A percentile compares a stretch with the other conserved stretches of the same genome.
These are phyloP conservation scores for Cerceris ruficornis DNA, from an alignment of 2,888 invertebrate genomes.

Conservation along the genomic window DNA sequence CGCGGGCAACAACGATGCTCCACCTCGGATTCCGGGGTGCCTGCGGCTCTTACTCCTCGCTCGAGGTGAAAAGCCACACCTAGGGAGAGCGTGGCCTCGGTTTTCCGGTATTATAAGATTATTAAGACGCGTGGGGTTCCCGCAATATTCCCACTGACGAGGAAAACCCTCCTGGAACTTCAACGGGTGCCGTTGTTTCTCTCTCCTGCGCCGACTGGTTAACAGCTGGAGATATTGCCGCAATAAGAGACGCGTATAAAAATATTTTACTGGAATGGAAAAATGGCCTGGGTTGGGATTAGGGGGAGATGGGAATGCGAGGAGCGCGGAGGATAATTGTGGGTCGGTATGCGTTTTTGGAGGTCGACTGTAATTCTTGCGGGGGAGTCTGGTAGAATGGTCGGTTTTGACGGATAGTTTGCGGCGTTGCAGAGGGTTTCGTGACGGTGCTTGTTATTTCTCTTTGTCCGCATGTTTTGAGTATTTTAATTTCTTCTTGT, in stretches of 20 bases:
- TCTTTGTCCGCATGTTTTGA: too few relatives aligned
- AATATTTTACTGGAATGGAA: conserved; percentile 36
- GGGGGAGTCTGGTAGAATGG: too few relatives aligned
- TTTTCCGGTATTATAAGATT: conserved; percentile 57
- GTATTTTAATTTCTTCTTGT: too few relatives aligned
- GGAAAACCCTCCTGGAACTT: conserved; percentile 5
- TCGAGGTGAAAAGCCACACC: conserved; percentile 39
- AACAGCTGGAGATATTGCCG: conserved; percentile 54
- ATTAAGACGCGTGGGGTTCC: conserved; percentile 54
- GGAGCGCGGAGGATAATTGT: not conserved
- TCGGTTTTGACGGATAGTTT: too few relatives aligned
- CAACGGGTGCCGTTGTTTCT: conserved; percentile 39
- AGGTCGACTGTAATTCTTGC: too few relatives aligned
- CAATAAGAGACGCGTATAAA: conserved; percentile 29
- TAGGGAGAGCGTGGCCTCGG: conserved; percentile 41
- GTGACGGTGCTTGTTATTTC: too few relatives aligned
- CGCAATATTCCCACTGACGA: conserved; percentile 35
- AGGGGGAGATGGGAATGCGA: not conserved
- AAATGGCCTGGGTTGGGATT: not conserved
- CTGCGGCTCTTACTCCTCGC: conserved; percentile 26
- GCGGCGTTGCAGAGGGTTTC: too few relatives aligned
- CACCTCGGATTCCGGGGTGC: conserved; percentile 27
- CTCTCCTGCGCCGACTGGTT: conserved; percentile 29
- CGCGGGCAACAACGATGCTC: conserved; percentile 7
- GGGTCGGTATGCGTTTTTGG: not conserved